These are phyloP conservation scores for Gephyroberyx darwinii DNA, from an alignment of 2,797 vertebrate genomes.

Conservation along the genomic window DNA sequence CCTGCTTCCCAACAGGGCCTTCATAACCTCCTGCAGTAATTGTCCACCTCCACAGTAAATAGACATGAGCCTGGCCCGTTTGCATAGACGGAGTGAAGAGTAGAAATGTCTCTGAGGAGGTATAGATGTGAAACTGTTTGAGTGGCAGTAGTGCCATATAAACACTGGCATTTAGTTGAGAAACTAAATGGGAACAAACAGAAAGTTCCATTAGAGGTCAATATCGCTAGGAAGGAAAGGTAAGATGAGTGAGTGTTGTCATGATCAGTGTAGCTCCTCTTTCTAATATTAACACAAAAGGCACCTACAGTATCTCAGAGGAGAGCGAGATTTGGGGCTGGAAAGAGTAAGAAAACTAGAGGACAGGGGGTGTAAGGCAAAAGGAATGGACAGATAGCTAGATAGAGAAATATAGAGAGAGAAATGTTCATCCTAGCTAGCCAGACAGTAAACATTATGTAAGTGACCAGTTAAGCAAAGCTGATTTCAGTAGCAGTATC, in stretches of 20 bases:
- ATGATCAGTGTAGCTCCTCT: neutral
- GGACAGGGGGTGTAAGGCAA: neutral
- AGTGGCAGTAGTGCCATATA: too few species aligned
- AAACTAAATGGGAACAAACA: too few species aligned
- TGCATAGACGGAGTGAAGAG: too few species aligned
- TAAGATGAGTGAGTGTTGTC: neutral
- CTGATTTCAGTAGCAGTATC: slow-evolving; percentile 50
- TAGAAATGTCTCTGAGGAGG: too few species aligned
- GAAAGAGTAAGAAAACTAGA: neutral
- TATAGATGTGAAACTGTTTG: too few species aligned
- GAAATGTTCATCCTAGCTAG: slow-evolving; percentile 25
- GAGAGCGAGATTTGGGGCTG: slow-evolving; percentile 1
- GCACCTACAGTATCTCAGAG: slow-evolving; percentile 37
- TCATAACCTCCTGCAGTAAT: too few species aligned
- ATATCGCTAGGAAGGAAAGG: slow-evolving; percentile 11
- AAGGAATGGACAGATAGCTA: slow-evolving; percentile 12
- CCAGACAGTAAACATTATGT: slow-evolving; percentile 26
- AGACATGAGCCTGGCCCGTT: too few species aligned
- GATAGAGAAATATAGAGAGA: neutral
- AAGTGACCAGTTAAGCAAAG: slow-evolving; percentile 45
- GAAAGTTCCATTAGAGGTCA: neutral
- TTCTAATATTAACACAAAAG: slow-evolving; percentile 37
- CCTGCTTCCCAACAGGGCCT: too few species aligned
- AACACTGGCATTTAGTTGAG: neutral
- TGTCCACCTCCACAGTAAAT: too few species aligned